phyloP scores from a whole-genome alignment of 2,113 vertebrate genomes.

The Phylloscopus whistleri region DNA sequence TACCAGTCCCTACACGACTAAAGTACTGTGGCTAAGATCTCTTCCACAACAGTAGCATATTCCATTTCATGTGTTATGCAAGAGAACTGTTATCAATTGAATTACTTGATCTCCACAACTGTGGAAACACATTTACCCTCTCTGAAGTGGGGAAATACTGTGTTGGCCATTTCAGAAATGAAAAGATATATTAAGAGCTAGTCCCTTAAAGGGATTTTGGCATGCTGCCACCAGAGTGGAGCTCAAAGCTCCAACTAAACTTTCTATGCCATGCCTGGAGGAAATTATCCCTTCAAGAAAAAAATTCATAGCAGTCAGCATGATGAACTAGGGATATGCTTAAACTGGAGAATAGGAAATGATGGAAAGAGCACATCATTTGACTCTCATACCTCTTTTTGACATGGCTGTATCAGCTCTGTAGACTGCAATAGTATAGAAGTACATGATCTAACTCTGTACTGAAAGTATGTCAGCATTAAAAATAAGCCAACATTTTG shows the following conservation, averaged over 20 bases:
- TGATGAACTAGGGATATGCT: background rate
- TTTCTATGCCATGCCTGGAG: background rate
- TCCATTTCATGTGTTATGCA: background rate
- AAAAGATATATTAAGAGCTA: background rate
- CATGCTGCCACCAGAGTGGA: background rate
- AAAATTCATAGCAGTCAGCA: background rate
- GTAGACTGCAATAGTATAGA: background rate
- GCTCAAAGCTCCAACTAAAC: background rate
- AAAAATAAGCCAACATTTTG: background rate
- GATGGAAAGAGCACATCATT: background rate
- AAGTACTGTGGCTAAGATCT: background rate
- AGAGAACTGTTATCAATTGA: background rate
- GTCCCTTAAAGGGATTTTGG: background rate
- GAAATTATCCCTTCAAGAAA: background rate
- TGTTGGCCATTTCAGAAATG: background rate
- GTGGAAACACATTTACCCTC: background rate
- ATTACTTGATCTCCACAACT: background rate
- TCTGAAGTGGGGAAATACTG: background rate
- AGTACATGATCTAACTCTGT: background rate
- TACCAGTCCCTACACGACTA: background rate
- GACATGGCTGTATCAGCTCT: background rate
- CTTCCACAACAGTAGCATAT: background rate
- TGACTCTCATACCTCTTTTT: background rate
- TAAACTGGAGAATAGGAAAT: background rate
- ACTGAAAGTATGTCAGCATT: background rate